Base-by-base conservation (phyloP, 2,888 invertebrate genomes). In the Ommatoiulus sabulosus region DNA sequence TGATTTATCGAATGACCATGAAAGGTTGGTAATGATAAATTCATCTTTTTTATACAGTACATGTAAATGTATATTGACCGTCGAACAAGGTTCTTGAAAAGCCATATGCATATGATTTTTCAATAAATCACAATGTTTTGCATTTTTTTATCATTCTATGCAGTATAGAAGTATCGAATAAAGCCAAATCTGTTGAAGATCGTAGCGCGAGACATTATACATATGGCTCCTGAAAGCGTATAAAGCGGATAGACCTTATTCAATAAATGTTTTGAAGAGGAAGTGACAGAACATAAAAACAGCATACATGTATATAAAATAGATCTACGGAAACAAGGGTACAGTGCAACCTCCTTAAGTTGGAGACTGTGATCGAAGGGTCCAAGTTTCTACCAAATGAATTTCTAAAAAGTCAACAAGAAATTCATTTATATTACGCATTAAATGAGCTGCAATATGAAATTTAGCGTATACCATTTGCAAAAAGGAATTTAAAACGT, bases 321-420 rank as follows among this genome's bases (percentile, higher is more conserved):
- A 20, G 72, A 72, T 72, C 72, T 10, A 10, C 24, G 24, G 72
- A 72, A 24, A 72, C 24, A 17, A 57, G 4, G n/a, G 46, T 17
- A 57, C 12, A n/a, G n/a, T 57, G n/a, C 57, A 72, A 72, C 72
- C 72, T 20, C 48, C 72, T 72, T 24, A 24, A 72, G n/a, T 72
- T 24, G 72, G 7, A 63, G 63, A 35, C 35, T 35, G 35, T 35
- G 35, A 35, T 35, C 35, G 35, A 35, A 35, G 35, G 35, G 35
- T 35, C 35, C 35, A 15, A 3, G 5, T 57, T 57, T 35, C 2
- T 35, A 35, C n/a, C n/a, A n/a, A n/a, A n/a, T n/a, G n/a, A n/a
- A n/a, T 35, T 35, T 35, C 35, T 0, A 35, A 35, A 35, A 35
- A 35, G 35, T 35, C 35, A 35, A 35, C 35, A 35, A 35, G 35